Percentiles rank a stretch among this genome's conserved stretches.
These are phyloP conservation scores for Setophaga petechia DNA, from an alignment of 2,113 vertebrate genomes.

Conservation along the genomic window DNA sequence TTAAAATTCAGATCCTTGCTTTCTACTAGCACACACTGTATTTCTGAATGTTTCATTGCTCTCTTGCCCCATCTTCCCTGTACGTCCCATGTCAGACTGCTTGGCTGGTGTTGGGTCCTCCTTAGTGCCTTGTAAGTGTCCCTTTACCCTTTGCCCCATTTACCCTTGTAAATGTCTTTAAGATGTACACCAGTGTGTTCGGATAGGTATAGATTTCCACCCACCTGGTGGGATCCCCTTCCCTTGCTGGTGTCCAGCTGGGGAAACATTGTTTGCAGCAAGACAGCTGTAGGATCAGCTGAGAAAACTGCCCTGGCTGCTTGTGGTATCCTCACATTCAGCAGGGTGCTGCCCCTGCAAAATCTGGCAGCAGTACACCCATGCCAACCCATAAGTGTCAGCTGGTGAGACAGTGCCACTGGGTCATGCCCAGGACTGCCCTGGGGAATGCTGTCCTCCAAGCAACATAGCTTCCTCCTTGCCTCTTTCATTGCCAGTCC, in stretches of 20 bases:
- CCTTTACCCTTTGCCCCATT: too few relatives aligned
- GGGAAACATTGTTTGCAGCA: not conserved
- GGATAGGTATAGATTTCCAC: not conserved
- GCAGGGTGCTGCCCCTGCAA: not conserved
- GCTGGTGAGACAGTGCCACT: not conserved
- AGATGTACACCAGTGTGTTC: not conserved
- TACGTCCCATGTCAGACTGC: not conserved
- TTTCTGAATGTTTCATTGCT: not conserved
- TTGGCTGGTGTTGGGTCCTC: not conserved
- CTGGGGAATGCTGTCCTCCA: not conserved
- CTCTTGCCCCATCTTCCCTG: not conserved
- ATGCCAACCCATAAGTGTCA: accelerated
- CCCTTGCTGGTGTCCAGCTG: not conserved
- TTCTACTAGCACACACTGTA: not conserved
- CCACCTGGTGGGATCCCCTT: not conserved
- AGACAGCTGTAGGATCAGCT: not conserved
- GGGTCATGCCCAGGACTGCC: accelerated
- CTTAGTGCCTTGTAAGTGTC: not conserved
- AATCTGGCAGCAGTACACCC: not conserved
- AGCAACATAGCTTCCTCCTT: not conserved
- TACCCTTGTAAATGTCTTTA: not conserved
- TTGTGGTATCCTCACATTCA: not conserved
- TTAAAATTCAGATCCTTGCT: not conserved
- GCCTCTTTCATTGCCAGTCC: not conserved
- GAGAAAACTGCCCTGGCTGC: not conserved